Evolutionary conservation across 2,113 vertebrate genomes (phyloP).

Genomic region (Thamnophis sirtalis): DNA sequence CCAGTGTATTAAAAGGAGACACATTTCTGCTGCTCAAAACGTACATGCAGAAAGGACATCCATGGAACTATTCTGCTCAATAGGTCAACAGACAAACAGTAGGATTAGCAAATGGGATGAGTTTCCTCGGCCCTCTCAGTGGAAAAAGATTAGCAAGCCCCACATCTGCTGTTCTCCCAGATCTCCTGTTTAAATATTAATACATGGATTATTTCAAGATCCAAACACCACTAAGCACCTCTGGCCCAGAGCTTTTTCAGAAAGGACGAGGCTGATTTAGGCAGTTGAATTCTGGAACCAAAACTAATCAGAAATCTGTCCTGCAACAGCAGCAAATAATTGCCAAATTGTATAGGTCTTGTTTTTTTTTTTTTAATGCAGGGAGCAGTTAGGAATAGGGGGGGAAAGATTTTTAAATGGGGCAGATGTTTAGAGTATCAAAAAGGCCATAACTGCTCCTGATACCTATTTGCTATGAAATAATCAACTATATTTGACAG

Average conservation of each 20-base stretch:
- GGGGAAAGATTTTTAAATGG: background rate
- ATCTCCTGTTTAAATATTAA: background rate
- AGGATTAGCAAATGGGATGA: background rate
- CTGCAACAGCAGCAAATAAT: background rate
- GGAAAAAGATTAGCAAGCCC: background rate
- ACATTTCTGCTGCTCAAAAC: background rate
- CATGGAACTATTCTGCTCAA: background rate
- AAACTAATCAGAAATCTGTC: background rate
- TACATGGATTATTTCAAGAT: background rate
- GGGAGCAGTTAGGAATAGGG: background rate
- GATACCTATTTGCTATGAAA: background rate
- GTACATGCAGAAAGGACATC: background rate
- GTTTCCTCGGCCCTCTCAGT: background rate
- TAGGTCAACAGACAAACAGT: constrained; percentile 4
- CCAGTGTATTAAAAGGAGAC: background rate
- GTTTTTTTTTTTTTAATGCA: background rate
- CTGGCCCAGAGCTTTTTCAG: background rate
- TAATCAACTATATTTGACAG: background rate
- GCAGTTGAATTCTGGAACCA: background rate
- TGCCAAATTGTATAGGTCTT: background rate
- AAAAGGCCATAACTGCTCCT: background rate
- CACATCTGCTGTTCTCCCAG: constrained; percentile 1
- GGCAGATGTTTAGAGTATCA: background rate
- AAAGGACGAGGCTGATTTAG: background rate
- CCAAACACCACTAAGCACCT: background rate